Evolutionary conservation across 2,888 invertebrate genomes (phyloP).

Genomic region (Pseudococcus longispinus): DNA sequence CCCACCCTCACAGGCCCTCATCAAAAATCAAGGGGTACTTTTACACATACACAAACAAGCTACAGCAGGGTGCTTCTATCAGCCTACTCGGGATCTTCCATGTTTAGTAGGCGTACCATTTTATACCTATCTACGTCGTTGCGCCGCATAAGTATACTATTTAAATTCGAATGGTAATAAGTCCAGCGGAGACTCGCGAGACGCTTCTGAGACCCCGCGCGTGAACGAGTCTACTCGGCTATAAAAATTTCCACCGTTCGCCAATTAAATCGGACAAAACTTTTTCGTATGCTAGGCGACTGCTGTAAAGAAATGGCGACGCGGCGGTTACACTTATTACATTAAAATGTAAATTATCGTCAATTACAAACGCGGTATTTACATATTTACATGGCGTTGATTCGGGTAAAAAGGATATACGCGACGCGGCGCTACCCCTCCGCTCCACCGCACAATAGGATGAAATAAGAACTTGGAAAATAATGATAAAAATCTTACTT

Average conservation of each 20-base stretch:
- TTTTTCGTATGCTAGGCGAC: not conserved
- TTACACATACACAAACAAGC: too few relatives aligned
- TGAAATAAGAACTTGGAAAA: constrained; percentile 45
- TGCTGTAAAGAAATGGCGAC: not conserved
- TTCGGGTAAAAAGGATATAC: constrained; percentile 30
- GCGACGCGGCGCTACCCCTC: not conserved
- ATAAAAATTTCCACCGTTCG: constrained; percentile 24
- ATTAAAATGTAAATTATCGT: constrained; percentile 55
- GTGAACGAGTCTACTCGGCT: not conserved
- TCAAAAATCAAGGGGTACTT: too few relatives aligned
- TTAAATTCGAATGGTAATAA: not conserved
- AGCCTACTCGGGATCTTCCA: not conserved
- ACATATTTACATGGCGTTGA: constrained; percentile 55
- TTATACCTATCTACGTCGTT: not conserved
- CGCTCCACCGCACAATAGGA: constrained; percentile 10
- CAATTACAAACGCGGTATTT: constrained; percentile 53
- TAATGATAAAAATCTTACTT: constrained; percentile 54
- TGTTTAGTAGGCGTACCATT: not conserved
- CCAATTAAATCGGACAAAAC: constrained; percentile 31
- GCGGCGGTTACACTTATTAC: constrained; percentile 32
- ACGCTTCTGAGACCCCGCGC: not conserved
- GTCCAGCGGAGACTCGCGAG: not conserved
- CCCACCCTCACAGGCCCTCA: too few relatives aligned
- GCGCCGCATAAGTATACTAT: not conserved
- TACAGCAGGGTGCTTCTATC: too few relatives aligned